Percentiles rank a stretch among this genome's conserved stretches.
These are phyloP conservation scores for Bergia sp. DNA, from an alignment of 92 coral and sea anemone genomes.

Conservation along the genomic window DNA sequence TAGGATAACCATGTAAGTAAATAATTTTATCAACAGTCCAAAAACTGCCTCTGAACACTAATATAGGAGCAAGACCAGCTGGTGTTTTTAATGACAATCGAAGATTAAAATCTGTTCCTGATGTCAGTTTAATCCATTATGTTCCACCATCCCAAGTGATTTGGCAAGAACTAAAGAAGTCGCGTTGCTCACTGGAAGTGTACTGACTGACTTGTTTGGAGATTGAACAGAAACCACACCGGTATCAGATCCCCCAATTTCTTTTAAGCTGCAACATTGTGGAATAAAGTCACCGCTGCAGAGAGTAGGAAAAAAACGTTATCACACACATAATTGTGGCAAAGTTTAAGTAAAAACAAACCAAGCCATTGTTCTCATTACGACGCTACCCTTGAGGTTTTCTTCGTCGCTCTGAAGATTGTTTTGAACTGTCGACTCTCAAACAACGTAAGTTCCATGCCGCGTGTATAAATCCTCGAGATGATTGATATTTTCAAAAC, in stretches of 20 bases:
- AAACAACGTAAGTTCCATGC: too few relatives aligned
- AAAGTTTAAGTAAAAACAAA: background rate
- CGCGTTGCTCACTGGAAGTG: background rate
- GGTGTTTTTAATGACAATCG: background rate
- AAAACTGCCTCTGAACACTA: background rate
- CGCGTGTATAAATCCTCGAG: too few relatives aligned
- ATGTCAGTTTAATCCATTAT: background rate
- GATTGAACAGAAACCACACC: background rate
- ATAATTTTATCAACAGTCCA: background rate
- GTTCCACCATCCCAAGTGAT: background rate
- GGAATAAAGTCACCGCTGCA: conserved; percentile 29
- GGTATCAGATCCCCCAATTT: background rate
- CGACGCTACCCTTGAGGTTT: too few relatives aligned
- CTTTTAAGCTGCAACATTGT: conserved; percentile 4
- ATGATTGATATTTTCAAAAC: too few relatives aligned
- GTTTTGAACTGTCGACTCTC: too few relatives aligned
- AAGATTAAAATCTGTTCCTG: background rate
- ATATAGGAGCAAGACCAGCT: background rate
- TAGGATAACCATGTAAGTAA: too few relatives aligned
- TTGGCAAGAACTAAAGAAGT: background rate
- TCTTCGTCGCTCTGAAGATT: too few relatives aligned
- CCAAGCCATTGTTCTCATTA: background rate
- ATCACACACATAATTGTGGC: too few relatives aligned
- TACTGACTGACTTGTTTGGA: background rate
- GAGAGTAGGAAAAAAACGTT: background rate